Evolutionary conservation across 2,888 invertebrate genomes (phyloP).

Genomic region (Alloplasta piceator): DNA sequence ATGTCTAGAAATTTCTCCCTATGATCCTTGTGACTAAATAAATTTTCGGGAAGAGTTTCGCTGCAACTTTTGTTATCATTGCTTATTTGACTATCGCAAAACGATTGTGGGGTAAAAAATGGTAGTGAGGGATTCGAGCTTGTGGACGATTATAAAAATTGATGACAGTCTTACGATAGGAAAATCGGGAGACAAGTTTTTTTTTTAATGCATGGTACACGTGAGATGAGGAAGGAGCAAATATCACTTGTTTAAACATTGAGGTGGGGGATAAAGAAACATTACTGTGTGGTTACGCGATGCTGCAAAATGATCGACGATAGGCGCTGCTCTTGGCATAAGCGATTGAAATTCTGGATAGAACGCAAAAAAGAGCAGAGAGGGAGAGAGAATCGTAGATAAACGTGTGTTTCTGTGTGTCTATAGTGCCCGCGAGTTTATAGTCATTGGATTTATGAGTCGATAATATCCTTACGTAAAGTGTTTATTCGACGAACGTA

Average conservation of each 20-base stretch:
- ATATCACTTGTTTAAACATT: conserved; percentile 20
- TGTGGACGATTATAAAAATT: conserved; percentile 36
- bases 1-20: neutral
- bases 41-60: neutral
- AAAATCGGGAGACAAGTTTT: neutral
- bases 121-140: neutral
- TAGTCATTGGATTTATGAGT: conserved; percentile 78
- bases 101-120: no score
- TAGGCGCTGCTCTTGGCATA: conserved; percentile 65
- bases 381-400: neutral
- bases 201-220: conserved; percentile 7
- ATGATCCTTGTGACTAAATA: neutral
- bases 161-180: conserved; percentile 46
- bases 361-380: conserved; percentile 27
- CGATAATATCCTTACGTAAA: conserved; percentile 81
- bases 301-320: conserved; percentile 74
- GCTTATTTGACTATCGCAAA: no score
- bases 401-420: conserved; percentile 22
- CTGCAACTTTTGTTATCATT: neutral
- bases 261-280: neutral
- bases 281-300: conserved; percentile 52
- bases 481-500: conserved; percentile 77
- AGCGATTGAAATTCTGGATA: conserved; percentile 62
- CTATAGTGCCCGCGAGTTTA: conserved; percentile 62
- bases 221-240: neutral